Evolutionary conservation across 2,888 invertebrate genomes (phyloP), one percentile per base, ranked within the genome.

Genomic region (Drosophila putrida): DNA sequence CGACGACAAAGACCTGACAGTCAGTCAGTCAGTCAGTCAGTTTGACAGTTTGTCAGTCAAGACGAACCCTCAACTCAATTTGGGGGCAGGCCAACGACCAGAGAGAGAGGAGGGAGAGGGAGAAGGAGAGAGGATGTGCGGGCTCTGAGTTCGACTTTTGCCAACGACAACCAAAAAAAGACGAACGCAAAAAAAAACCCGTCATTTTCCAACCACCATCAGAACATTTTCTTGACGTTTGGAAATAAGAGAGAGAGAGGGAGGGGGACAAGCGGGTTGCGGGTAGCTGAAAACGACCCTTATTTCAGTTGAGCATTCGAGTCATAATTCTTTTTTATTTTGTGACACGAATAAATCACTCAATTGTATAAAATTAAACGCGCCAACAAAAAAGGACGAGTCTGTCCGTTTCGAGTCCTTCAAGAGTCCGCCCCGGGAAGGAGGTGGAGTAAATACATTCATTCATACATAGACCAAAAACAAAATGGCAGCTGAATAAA

Each of bases 331-430:
- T 90, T 90, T 88, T 90, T 82, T 88, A 89, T 90, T 89, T 86
- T 90, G 85, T 91, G 91, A 91, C 91, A 91, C 90, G 90, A 87
- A 91, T 91, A 91, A 91, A 91, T 91, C 91, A 91, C 91, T 91
- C 91, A 91, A 90, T 90, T 90, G 85, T 90, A 89, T 89, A 75
- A 82, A 90, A 91, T 80, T 89, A 90, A 90, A 88, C 69, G 81
- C 85, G 38, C 28, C 44, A 46, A 79, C 25, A n/a, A 60, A 15
- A 41, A 13, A 60, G 83, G 81, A 82, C 78, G 77, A 67, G 50
- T 57, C 62, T 62, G 54, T 55, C 62, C 64, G 54, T 55, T 35
- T 13, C 11, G 54, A 27, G 50, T 38, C 50, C 50, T 43, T 50
- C 20, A 38, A 36, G 50, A 35, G 49, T 35, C 20, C 35, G 49